Evolutionary conservation across 2,797 vertebrate genomes (phyloP).

Genomic region (Coracias cyanogaster): DNA sequence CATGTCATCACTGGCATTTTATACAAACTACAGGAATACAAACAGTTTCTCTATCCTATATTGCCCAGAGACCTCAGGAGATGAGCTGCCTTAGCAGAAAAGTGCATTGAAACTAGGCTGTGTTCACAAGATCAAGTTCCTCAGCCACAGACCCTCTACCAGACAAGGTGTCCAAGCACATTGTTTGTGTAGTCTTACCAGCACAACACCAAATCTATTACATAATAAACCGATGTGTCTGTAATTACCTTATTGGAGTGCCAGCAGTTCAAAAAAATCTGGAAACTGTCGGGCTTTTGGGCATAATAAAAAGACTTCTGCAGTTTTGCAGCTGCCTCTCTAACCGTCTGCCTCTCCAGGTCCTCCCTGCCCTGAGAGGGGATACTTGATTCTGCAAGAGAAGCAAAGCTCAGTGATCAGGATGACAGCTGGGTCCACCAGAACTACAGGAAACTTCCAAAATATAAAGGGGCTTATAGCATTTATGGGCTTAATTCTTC

Average conservation of each 20-base stretch:
- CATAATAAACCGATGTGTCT: background rate
- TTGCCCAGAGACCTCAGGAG: background rate
- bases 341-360: background rate
- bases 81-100: background rate
- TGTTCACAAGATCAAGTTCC: background rate
- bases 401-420: background rate
- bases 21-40: background rate
- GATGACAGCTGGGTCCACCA: background rate
- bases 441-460: background rate
- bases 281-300: background rate
- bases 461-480: rapidly evolving
- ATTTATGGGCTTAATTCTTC: background rate
- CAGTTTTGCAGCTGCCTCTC: background rate
- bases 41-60: background rate
- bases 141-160: background rate
- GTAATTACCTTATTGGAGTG: background rate
- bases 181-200: background rate
- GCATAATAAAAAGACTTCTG: background rate
- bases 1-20: background rate
- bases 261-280: background rate
- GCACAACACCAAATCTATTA: background rate
- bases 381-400: background rate
- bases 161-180: background rate
- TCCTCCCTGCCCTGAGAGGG: background rate
- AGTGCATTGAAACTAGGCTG: background rate